These are phyloP conservation scores for Noctuana brunneofusca DNA, from an alignment of 2,888 invertebrate species.

Conservation along the genomic window DNA sequence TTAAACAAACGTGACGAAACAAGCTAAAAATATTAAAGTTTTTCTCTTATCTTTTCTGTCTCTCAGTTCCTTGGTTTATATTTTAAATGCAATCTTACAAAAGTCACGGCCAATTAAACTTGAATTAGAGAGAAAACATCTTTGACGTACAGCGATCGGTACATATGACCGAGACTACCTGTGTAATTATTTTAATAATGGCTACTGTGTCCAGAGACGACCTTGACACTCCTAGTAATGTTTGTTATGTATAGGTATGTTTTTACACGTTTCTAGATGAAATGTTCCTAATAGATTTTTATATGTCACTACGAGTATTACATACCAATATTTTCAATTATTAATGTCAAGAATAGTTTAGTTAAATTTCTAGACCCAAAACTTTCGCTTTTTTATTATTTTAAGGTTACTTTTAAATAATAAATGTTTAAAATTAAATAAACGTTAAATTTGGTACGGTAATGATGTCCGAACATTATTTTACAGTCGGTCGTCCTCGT, in stretches of 20 bases:
- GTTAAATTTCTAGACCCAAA: no score
- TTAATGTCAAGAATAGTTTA: no score
- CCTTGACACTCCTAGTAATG: background rate
- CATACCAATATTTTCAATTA: no score
- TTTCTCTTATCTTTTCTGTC: no score
- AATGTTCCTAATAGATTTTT: no score
- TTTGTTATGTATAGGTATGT: background rate
- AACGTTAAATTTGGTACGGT: background rate
- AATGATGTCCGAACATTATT: constrained; percentile 2
- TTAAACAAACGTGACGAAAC: no score
- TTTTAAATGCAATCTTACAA: background rate
- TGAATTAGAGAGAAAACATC: background rate
- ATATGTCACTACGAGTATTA: no score
- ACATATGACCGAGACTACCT: background rate
- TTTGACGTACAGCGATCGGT: background rate
- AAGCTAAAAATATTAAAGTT: no score
- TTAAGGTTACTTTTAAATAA: no score
- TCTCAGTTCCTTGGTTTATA: background rate
- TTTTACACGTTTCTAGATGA: background rate
- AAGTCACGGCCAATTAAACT: background rate
- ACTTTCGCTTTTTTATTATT: no score
- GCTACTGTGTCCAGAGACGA: background rate
- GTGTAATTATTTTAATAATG: background rate
- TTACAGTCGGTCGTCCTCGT: background rate
- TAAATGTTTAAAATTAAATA: no score